Conservation (phyloP, 1,140 invertebrate genomes). For the Rhagoletis pomonella region DNA sequence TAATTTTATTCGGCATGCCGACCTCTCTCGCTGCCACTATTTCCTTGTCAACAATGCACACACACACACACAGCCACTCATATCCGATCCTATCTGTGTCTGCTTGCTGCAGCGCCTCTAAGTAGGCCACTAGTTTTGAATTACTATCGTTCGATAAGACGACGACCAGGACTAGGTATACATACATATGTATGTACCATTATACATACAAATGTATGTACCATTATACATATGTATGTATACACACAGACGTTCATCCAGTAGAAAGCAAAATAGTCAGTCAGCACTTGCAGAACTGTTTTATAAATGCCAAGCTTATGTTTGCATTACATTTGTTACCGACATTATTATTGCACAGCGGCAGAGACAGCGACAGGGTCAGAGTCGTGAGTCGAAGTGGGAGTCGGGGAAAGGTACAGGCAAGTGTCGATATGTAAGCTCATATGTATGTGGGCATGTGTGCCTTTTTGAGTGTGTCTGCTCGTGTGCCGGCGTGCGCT, state of each 20-base stretch:
- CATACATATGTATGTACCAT: too few relatives aligned
- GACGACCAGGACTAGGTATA: background rate
- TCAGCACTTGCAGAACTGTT: slow-evolving; percentile 1
- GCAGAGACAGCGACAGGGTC: too few relatives aligned
- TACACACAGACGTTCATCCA: background rate
- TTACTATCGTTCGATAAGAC: background rate
- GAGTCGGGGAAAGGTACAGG: background rate
- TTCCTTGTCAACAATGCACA: background rate
- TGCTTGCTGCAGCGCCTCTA: background rate
- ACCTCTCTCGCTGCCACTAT: background rate
- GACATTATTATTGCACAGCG: slow-evolving; percentile 11
- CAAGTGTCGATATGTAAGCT: background rate
- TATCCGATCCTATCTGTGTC: background rate
- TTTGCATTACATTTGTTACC: slow-evolving; percentile 24
- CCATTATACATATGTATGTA: background rate
- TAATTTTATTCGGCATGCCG: background rate
- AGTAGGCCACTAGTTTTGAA: slow-evolving; percentile 44
- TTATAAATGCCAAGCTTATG: slow-evolving; percentile 31
- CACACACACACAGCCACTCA: background rate
- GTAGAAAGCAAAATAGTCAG: background rate
- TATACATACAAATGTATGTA: too few relatives aligned
- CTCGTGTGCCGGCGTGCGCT: background rate
- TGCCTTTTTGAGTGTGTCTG: background rate
- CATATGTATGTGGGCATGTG: background rate
- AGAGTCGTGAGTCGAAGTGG: too few relatives aligned